A percentile compares a stretch with the other conserved stretches of the same genome.
Evolutionary conservation across 1,140 invertebrate genomes (phyloP).

Genomic region (Drosophila pectinifera): DNA sequence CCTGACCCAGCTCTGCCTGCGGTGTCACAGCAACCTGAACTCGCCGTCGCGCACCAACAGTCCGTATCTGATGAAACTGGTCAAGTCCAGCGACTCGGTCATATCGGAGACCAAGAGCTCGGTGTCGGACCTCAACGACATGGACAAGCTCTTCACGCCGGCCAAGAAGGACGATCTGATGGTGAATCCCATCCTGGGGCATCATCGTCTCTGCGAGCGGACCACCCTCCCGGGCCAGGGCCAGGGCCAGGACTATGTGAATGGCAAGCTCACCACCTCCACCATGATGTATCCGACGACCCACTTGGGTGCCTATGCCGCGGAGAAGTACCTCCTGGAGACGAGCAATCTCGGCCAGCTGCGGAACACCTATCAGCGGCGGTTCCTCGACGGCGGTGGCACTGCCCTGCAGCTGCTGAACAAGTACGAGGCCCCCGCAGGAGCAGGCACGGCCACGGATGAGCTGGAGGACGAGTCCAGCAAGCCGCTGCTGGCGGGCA

Average conservation of each 20-base stretch:
- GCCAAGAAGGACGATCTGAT: conserved; percentile 84
- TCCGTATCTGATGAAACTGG: conserved; percentile 83
- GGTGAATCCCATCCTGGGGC: conserved; percentile 86
- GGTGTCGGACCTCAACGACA: conserved; percentile 81
- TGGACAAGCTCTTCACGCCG: conserved; percentile 81
- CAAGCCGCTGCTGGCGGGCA: conserved; percentile 66
- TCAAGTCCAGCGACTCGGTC: conserved; percentile 84
- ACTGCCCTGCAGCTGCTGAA: conserved; percentile 70
- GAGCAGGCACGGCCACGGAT: background rate
- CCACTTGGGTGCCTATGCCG: conserved; percentile 69
- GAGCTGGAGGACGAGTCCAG: conserved; percentile 71
- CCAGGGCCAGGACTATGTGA: conserved; percentile 29
- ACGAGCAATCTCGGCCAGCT: conserved; percentile 69
- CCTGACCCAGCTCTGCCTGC: conserved; percentile 86
- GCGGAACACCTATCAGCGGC: conserved; percentile 60
- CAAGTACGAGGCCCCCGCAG: conserved; percentile 30
- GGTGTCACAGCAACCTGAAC: conserved; percentile 85
- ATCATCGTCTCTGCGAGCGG: conserved; percentile 87
- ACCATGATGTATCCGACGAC: conserved; percentile 77
- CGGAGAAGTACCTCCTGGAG: conserved; percentile 76
- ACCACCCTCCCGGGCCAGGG: conserved; percentile 29
- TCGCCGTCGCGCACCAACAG: conserved; percentile 84
- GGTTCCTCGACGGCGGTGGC: conserved; percentile 76
- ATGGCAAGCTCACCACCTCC: conserved; percentile 58
- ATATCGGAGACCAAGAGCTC: conserved; percentile 84